phyloP scores from a whole-genome alignment of 1,140 invertebrate species.

The Drosophila repleta region DNA sequence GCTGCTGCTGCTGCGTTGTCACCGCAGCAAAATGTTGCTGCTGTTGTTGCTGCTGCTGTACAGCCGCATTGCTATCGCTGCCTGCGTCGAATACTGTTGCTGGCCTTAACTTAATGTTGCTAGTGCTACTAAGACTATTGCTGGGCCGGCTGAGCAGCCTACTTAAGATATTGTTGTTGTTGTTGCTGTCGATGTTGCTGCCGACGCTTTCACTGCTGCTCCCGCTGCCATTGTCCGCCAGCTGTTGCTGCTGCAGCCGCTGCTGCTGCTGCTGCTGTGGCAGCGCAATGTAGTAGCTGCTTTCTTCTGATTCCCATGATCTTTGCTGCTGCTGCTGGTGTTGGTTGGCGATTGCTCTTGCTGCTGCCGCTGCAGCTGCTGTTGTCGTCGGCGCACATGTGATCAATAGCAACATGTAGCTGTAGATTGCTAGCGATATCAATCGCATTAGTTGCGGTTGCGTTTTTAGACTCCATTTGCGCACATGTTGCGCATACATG shows the following conservation, averaged over 20 bases:
- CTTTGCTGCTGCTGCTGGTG: constrained; percentile 29
- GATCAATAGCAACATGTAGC: constrained; percentile 79
- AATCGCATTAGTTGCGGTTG: constrained; percentile 83
- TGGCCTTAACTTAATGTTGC: constrained; percentile 70
- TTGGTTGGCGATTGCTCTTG: constrained; percentile 41
- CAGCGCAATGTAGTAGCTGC: constrained; percentile 71
- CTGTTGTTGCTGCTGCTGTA: constrained; percentile 34
- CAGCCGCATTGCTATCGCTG: constrained; percentile 49
- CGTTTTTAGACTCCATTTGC: constrained; percentile 84
- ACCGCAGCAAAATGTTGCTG: constrained; percentile 42
- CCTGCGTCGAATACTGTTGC: constrained; percentile 70
- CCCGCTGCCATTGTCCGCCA: constrained; percentile 63
- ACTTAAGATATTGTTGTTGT: constrained; percentile 65
- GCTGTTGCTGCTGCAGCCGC: constrained; percentile 30
- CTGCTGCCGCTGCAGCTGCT: constrained; percentile 46
- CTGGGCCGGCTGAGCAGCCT: constrained; percentile 65
- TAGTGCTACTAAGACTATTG: constrained; percentile 78
- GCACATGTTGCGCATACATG: constrained; percentile 84
- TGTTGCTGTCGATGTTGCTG: constrained; percentile 45
- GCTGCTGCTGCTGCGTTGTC: constrained; percentile 48
- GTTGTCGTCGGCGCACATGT: constrained; percentile 60
- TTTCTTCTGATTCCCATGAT: constrained; percentile 70
- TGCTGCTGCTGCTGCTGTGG: constrained; percentile 41
- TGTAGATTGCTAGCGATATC: constrained; percentile 76
- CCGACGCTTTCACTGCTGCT: constrained; percentile 62